Evolutionary conservation across 2,113 vertebrate species (phyloP).

Genomic region (Microcebus lehilahytsara): DNA sequence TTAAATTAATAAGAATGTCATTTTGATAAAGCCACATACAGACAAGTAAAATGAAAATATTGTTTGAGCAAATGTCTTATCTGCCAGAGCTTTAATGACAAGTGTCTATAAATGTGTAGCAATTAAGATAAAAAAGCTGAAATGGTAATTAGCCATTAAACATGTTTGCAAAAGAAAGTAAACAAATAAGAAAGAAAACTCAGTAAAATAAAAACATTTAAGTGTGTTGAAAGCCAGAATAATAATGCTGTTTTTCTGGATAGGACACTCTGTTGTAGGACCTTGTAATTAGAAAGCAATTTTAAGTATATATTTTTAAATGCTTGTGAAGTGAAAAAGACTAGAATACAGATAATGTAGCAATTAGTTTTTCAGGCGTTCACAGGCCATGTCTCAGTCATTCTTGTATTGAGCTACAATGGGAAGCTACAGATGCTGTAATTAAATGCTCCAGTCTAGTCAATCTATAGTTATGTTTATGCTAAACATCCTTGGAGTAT

Average conservation of each 20-base stretch:
- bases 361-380: constrained; percentile 74
- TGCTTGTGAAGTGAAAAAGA: constrained; percentile 64
- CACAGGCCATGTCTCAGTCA: constrained; percentile 4
- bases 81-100: constrained; percentile 74
- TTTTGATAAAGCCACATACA: constrained; percentile 62
- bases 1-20: constrained; percentile 37
- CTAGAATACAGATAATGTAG: constrained; percentile 65
- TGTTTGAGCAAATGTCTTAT: constrained; percentile 64
- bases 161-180: constrained; percentile 75
- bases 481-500: neutral
- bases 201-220: constrained; percentile 78
- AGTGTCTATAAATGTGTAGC: constrained; percentile 70
- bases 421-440: neutral
- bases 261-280: constrained; percentile 71
- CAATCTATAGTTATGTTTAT: neutral
- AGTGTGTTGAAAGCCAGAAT: constrained; percentile 69
- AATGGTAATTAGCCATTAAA: constrained; percentile 81
- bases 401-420: neutral
- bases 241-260: constrained; percentile 76
- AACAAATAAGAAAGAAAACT: constrained; percentile 71
- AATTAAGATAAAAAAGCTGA: constrained; percentile 79
- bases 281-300: constrained; percentile 78
- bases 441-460: neutral
- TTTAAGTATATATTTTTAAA: constrained; percentile 76
- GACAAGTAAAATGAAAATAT: constrained; percentile 71